Base-by-base conservation (phyloP, 2,888 invertebrate genomes). In the Cephus nigrinus region DNA sequence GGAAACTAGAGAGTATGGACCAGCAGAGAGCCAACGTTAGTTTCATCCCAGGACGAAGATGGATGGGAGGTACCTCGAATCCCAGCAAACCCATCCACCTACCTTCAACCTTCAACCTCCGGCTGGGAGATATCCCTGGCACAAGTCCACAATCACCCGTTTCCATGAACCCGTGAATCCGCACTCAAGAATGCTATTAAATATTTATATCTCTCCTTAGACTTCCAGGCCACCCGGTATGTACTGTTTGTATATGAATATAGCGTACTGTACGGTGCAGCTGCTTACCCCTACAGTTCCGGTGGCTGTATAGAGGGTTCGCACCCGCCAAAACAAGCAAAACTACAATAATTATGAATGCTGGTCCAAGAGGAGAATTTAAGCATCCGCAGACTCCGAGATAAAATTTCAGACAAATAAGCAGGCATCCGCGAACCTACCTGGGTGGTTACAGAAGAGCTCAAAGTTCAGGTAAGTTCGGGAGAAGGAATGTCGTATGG, bases 41-140 rank as follows among this genome's bases (percentile, higher is more conserved):
- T 82, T 80, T 79, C 81, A 77, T 81, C 81, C 76, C 55, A 75
- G 81, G 87, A 88, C 86, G 88, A 88, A 88, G 88, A 88, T 86
- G 86, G 86, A 88, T 88, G 86, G 82, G 81, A 83, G 80, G 40
- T 80, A 79, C 79, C 84, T 86, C 77, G 87, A 87, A 87, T 86
- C 84, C 84, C 82, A 82, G 86, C 83, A 87, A 83, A 83, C 84
- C 84, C 40, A 40, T 40, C 40, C 40, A 85, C 83, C 82, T 80
- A 84, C 83, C 84, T 84, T 77, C 83, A 81, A 83, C 85, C 83
- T 68, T 68, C 68, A 68, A 68, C 74, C 30, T 32, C 30, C 68
- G 11, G 11, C 76, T 74, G n/a, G 12, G 69, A 30, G 73, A 75
- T 76, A 77, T 77, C 69, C 74, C 73, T 71, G 71, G n/a, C 55